phyloP scores from a whole-genome alignment of 2,888 invertebrate genomes.

The Adineta ricciae region DNA sequence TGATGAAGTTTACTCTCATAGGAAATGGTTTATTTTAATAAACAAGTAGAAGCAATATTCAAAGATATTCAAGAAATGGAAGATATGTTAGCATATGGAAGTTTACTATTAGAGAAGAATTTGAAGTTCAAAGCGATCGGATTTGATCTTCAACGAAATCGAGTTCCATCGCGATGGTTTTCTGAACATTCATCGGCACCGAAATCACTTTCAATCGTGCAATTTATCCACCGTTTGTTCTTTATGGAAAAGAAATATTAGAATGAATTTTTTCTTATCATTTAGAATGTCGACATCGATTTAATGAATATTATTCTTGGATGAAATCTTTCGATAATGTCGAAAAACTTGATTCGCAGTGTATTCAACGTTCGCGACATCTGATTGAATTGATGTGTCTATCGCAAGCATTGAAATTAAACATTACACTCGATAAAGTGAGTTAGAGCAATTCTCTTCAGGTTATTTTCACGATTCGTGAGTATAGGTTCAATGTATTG shows the following conservation, averaged over 20 bases:
- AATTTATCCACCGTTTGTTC: slow-evolving; percentile 5
- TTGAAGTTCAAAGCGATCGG: background rate
- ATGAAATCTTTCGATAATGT: background rate
- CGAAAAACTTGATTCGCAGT: background rate
- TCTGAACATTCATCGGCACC: background rate
- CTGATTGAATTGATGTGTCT: background rate
- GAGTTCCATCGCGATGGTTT: background rate
- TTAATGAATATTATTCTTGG: slow-evolving; percentile 18
- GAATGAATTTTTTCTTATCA: background rate
- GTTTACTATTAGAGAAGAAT: background rate
- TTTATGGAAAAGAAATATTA: no score
- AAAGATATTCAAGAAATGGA: background rate
- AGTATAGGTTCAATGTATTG: background rate
- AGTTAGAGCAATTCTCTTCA: background rate
- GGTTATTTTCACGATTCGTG: background rate
- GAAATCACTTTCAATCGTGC: background rate
- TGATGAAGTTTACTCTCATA: no score
- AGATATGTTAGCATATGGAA: background rate
- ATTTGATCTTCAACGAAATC: background rate
- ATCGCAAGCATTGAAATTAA: background rate
- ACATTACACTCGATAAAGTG: background rate
- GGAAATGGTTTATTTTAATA: slow-evolving; percentile 8
- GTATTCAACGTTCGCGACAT: background rate
- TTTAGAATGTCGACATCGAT: slow-evolving; percentile 2
- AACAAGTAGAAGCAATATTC: background rate